A percentile compares a stretch with the other conserved stretches of the same genome.
phyloP scores from a whole-genome alignment of 35 echinoderm and acorn worm genomes.

The Eucidaris tribuloides region DNA sequence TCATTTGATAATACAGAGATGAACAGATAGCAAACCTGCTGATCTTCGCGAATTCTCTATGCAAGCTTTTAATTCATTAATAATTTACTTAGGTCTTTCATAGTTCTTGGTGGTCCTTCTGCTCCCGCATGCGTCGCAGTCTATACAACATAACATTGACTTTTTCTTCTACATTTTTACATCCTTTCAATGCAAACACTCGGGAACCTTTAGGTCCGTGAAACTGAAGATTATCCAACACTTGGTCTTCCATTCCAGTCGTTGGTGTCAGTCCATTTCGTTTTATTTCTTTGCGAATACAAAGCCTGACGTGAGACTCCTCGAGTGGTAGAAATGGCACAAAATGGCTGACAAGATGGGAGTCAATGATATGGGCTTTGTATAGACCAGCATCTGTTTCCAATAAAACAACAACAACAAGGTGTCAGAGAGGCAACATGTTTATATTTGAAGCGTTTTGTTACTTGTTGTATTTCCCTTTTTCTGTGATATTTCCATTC shows the following conservation, averaged over 20 bases:
- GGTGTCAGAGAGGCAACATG: too few relatives aligned
- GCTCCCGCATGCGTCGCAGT: too few relatives aligned
- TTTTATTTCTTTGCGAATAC: neutral
- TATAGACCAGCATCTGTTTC: constrained; percentile 54
- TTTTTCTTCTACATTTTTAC: constrained; percentile 92
- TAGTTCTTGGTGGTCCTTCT: too few relatives aligned
- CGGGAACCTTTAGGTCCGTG: neutral
- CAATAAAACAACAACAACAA: too few relatives aligned
- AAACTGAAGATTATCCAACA: constrained; percentile 34
- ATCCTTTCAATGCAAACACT: constrained; percentile 71
- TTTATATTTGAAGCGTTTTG: too few relatives aligned
- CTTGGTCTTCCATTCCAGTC: neutral
- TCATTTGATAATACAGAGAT: too few relatives aligned
- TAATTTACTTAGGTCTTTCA: neutral
- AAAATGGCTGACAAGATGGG: constrained; percentile 68
- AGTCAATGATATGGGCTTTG: constrained; percentile 43
- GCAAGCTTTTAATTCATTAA: neutral
- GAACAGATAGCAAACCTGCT: neutral
- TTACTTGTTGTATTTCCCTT: too few relatives aligned
- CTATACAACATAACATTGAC: constrained; percentile 27
- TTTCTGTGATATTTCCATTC: too few relatives aligned
- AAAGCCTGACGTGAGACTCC: constrained; percentile 57
- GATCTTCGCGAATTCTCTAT: too few relatives aligned
- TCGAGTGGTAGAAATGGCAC: constrained; percentile 84
- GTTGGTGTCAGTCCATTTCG: neutral